Evolutionary conservation across 2,113 vertebrate species (phyloP).

Genomic region (Fukomys damarensis): DNA sequence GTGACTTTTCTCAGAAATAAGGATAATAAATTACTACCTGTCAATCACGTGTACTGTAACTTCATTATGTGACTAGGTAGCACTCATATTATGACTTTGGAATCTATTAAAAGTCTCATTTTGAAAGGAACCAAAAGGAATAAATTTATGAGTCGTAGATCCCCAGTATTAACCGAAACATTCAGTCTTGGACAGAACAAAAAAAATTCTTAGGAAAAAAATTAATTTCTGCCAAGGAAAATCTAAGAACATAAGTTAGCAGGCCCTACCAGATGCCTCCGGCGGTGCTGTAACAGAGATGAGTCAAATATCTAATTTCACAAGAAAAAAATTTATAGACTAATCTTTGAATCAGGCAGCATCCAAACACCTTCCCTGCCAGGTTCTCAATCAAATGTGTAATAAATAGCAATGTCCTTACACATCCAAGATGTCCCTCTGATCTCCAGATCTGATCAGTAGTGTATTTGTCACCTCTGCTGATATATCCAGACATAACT

Average conservation of each 20-base stretch:
- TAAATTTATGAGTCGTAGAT: conserved; percentile 69
- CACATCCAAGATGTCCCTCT: background rate
- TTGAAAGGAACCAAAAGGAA: conserved; percentile 59
- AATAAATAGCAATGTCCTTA: background rate
- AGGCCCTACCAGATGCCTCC: conserved; percentile 58
- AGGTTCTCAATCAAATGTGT: conserved; percentile 9
- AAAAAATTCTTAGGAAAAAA: conserved; percentile 47
- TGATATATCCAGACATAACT: background rate
- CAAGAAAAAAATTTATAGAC: conserved; percentile 63
- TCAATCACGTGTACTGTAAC: conserved; percentile 49
- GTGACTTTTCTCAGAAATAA: conserved; percentile 51
- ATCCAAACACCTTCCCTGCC: background rate
- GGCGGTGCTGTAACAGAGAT: conserved; percentile 38
- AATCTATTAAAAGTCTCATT: conserved; percentile 77
- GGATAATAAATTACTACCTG: conserved; percentile 77
- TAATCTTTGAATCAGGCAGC: conserved; percentile 31
- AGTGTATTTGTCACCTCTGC: background rate
- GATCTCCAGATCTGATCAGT: background rate
- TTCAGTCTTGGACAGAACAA: conserved; percentile 45
- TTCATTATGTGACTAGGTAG: conserved; percentile 63
- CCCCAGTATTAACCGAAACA: conserved; percentile 67
- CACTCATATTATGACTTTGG: conserved; percentile 72
- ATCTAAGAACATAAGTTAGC: conserved; percentile 69
- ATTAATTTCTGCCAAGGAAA: conserved; percentile 75
- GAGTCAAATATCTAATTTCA: conserved; percentile 67